Base-by-base conservation (phyloP, 2,888 invertebrate genomes). In the Protodeltote pygarga region DNA sequence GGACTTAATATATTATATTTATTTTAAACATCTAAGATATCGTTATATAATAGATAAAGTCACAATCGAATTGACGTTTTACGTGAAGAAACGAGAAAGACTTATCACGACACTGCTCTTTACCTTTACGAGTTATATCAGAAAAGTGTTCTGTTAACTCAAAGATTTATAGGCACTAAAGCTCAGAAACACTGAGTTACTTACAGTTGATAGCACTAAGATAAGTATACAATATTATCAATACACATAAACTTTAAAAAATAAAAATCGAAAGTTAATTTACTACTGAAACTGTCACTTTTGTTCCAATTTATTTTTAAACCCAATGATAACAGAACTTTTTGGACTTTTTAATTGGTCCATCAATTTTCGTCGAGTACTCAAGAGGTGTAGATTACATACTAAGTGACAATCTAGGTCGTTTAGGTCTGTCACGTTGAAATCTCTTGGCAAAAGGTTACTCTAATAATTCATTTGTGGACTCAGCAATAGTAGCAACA, bases 271-370 rank as follows among this genome's bases (percentile, higher is more conserved):
- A 66, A 64, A 65, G 61, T 55, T 51, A 49, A 45, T 54, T 60
- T 38, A 49, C 46, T 40, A 53, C 23, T 33, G 35, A 17, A 57
- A 28, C 46, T 28, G 53, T 40, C 42, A 47, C 45, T 46, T 51
- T 21, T 54, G 47, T 31, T 42, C 50, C 41, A 54, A 45, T 51
- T 52, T 46, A 52, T 44, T 44, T 53, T 37, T 10, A 40, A 45
- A 31, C 13, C 20, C 34, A 46, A 40, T 45, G 52, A 53, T 65
- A 67, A 47, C 38, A 44, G 37, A 27, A 38, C 31, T 49, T 47
- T 50, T 21, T 40, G 44, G 33, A 23, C 27, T 9, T 42, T 62
- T 67, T 73, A 74, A 73, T 72, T 73, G 68, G 58, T 62, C 47
- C 61, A 68, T 65, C 59, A 65, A 62, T 68, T 66, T 68, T 55